Conservation (phyloP, 2,888 invertebrate species). For the Azorinus chamasolen region DNA sequence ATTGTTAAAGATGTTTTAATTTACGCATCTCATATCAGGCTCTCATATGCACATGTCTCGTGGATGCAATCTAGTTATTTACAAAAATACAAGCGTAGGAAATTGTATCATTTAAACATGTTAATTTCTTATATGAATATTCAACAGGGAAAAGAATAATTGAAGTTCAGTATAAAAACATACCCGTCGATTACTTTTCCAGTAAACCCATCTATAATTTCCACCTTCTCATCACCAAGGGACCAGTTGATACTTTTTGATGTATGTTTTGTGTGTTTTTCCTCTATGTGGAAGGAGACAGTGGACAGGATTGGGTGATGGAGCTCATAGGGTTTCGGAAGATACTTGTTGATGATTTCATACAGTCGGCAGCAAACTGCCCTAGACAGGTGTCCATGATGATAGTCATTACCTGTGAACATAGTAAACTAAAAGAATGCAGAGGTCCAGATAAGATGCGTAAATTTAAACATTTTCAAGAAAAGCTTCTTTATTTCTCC, state of each 20-base stretch:
- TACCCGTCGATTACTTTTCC: conserved; percentile 76
- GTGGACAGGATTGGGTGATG: conserved; percentile 77
- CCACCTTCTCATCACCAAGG: conserved; percentile 74
- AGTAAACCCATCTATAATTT: conserved; percentile 73
- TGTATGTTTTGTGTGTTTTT: conserved; percentile 55
- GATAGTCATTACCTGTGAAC: conserved; percentile 73
- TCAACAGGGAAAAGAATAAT: too few species aligned
- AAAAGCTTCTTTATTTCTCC: too few species aligned
- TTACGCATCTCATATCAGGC: too few species aligned
- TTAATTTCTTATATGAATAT: too few species aligned
- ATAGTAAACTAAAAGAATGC: conserved; percentile 6
- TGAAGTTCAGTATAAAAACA: conserved; percentile 18
- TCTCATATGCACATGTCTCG: too few species aligned
- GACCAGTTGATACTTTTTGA: conserved; percentile 80
- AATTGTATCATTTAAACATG: too few species aligned
- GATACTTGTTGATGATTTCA: conserved; percentile 65
- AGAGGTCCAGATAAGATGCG: too few species aligned
- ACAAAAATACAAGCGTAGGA: too few species aligned
- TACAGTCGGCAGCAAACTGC: conserved; percentile 83
- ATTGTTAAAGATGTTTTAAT: too few species aligned
- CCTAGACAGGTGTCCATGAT: conserved; percentile 82
- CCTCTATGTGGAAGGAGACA: conserved; percentile 56
- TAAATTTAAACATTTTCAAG: too few species aligned
- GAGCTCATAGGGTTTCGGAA: conserved; percentile 73
- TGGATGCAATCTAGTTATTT: too few species aligned